Evolutionary conservation across 2,797 vertebrate species (phyloP).

Genomic region (Novumbra hubbsi): DNA sequence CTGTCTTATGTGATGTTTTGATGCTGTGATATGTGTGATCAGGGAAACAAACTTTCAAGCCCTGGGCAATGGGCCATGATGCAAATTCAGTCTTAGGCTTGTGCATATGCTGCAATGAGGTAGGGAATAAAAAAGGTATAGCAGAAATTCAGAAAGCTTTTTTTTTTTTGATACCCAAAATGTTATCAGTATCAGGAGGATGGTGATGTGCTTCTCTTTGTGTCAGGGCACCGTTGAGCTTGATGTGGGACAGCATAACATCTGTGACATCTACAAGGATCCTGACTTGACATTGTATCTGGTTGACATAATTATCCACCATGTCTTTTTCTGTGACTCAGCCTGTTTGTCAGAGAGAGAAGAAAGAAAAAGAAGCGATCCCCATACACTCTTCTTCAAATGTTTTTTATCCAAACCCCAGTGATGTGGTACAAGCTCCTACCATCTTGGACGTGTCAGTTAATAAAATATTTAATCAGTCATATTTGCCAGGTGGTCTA

Average conservation of each 20-base stretch:
- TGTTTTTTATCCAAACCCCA: not conserved
- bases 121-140: not conserved
- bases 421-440: not conserved
- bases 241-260: conserved; percentile 41
- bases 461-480: not conserved
- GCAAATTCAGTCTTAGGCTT: not conserved
- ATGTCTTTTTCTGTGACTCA: conserved; percentile 50
- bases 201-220: not conserved
- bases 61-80: not conserved
- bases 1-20: not conserved
- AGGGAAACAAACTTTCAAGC: not conserved
- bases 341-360: conserved; percentile 45
- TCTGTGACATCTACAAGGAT: conserved; percentile 55
- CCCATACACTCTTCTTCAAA: not conserved
- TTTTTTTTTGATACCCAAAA: not conserved
- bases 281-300: conserved; percentile 60
- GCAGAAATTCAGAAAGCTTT: not conserved
- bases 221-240: not conserved
- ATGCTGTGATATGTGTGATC: not conserved
- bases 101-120: not conserved
- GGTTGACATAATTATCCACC: conserved; percentile 51
- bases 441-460: not conserved
- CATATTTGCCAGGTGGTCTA: not conserved
- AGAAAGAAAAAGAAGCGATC: not conserved
- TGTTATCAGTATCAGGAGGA: not conserved